Base-by-base conservation (phyloP, 2,888 invertebrate genomes). In the Aphidoletes aphidimyza region DNA sequence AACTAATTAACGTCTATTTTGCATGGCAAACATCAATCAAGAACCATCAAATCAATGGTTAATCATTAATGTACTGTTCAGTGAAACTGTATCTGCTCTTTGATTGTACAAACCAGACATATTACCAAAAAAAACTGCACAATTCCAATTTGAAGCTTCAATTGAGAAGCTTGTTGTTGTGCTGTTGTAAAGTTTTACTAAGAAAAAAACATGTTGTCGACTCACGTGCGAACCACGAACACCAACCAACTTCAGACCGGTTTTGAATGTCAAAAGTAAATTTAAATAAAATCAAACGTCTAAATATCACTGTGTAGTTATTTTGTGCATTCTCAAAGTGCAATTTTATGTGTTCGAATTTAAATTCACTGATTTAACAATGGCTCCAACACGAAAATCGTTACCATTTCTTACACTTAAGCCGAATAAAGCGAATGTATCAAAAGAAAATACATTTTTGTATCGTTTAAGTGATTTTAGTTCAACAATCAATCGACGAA, bases 361-460 rank as follows among this genome's bases (percentile, higher is more conserved):
- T 78, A 9, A 36, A 14, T 17, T 78, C 19, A 78, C 1, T 59
- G n/a, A 42, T 54, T 54, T n/a, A 19, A 54, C 6, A 81, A 81
- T 81, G 81, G 81, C 81, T n/a, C 81, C 81, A 8, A 69, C 49
- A 26, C 59, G 81, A 1, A 81, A 81, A 81, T 81, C 78, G 3
- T 19, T 78, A 3, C 19, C 78, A 2, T 78, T 81, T 81, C 22
- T 81, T n/a, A 37, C 81, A 19, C 19, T 36, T 19, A 78, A 78
- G 26, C 26, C 78, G 6, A 1, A 81, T 37, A 37, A 36, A 5
- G 81, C 37, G 6, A 81, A 81, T n/a, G 37, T 37, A 81, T 37
- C 81, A 22, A 81, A 81, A 37, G 81, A 81, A 81, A 81, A 81
- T 37, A 37, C 81, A 81, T 81, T 81, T 81, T 81, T 81, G n/a